phyloP scores from a whole-genome alignment of 2,797 vertebrate species.

The Neomorphus geoffroyi region DNA sequence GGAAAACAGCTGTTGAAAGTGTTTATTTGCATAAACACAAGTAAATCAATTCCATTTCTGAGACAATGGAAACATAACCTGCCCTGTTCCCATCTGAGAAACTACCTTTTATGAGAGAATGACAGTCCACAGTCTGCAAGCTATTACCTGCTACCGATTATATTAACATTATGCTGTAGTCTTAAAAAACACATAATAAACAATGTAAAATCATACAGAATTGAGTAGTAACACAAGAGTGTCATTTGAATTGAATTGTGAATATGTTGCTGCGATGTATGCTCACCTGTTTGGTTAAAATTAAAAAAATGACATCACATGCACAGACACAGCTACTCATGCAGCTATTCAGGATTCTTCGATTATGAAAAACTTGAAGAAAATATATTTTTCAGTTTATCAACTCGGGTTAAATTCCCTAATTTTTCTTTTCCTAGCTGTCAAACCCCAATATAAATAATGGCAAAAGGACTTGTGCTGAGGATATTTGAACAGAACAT shows the following conservation, averaged over 20 bases:
- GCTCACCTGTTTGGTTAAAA: background rate
- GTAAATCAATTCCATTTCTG: background rate
- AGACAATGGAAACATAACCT: background rate
- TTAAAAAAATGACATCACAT: background rate
- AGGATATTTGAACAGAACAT: background rate
- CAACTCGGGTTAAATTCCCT: background rate
- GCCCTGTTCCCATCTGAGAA: background rate
- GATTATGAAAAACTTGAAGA: background rate
- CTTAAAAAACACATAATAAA: background rate
- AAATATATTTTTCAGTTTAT: background rate
- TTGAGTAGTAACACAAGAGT: background rate
- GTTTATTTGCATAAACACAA: background rate
- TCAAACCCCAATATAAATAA: background rate
- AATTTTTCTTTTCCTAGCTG: background rate
- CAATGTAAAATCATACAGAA: background rate
- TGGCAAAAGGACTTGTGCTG: background rate
- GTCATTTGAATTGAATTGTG: background rate
- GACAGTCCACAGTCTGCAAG: background rate
- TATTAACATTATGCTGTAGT: background rate
- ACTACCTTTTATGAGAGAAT: background rate
- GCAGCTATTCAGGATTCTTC: background rate
- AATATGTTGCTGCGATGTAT: background rate
- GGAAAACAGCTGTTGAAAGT: background rate
- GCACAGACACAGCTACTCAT: fast-evolving
- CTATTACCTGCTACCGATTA: background rate